phyloP scores from a whole-genome alignment of 1,140 invertebrate species.

The Drosophila rhopaloa region DNA sequence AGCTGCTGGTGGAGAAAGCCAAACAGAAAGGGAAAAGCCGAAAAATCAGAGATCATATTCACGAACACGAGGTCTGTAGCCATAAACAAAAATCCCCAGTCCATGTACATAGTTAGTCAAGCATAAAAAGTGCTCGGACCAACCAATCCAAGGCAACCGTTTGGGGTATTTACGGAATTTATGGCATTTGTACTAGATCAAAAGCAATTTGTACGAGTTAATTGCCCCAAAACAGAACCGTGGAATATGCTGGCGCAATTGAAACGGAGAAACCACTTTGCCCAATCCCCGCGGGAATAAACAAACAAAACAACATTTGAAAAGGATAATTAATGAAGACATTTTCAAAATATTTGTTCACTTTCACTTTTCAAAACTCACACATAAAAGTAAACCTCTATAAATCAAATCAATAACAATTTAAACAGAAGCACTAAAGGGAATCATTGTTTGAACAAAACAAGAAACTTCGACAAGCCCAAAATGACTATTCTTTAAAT shows the following conservation, averaged over 20 bases:
- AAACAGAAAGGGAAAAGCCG: slow-evolving; percentile 3
- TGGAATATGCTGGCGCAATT: slow-evolving; percentile 15
- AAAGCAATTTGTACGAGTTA: slow-evolving; percentile 49
- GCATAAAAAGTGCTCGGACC: slow-evolving; percentile 20
- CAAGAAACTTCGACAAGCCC: too few species aligned
- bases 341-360: neutral
- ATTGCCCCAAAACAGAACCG: slow-evolving; percentile 25
- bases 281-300: slow-evolving; percentile 6
- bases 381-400: too few species aligned
- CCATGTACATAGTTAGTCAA: slow-evolving; percentile 31
- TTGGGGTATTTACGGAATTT: slow-evolving; percentile 36
- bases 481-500: too few species aligned
- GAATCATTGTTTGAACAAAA: too few species aligned
- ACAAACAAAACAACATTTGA: slow-evolving; percentile 9
- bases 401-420: too few species aligned
- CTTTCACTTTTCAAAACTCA: neutral
- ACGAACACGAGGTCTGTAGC: slow-evolving; percentile 9
- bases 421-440: too few species aligned
- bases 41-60: slow-evolving; percentile 39
- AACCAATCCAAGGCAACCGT: neutral
- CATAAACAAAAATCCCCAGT: slow-evolving; percentile 33
- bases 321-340: neutral
- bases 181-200: slow-evolving; percentile 37
- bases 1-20: neutral
- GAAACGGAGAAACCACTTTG: slow-evolving; percentile 13